These are phyloP conservation scores for Psilopogon haemacephalus DNA, from an alignment of 2,113 vertebrate species.

Conservation along the genomic window DNA sequence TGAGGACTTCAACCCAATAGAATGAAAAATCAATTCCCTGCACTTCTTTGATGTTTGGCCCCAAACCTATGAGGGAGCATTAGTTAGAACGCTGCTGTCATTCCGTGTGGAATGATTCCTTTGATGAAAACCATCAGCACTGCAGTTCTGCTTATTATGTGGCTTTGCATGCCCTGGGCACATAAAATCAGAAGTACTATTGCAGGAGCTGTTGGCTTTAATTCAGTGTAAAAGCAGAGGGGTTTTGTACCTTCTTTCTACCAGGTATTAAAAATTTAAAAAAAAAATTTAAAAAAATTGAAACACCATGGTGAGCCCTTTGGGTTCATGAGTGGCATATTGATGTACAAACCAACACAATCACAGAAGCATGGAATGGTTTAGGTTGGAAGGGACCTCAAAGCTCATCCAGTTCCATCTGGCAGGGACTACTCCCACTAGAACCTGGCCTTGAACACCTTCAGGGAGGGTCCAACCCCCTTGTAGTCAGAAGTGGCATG, in stretches of 20 bases:
- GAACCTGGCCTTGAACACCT: too few species aligned
- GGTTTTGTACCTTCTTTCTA: not conserved
- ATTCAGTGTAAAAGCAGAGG: not conserved
- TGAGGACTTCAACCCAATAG: not conserved
- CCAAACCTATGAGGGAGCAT: not conserved
- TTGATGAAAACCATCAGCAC: conserved; percentile 9
- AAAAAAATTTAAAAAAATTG: not conserved
- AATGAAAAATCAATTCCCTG: not conserved
- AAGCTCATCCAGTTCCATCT: too few species aligned
- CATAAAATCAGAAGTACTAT: not conserved
- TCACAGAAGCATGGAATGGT: not conserved
- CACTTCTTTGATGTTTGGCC: conserved; percentile 32
- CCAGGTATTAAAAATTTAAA: not conserved
- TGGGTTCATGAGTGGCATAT: not conserved
- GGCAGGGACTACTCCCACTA: too few species aligned
- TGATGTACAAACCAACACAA: not conserved
- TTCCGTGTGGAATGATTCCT: conserved; percentile 17
- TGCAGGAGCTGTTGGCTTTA: not conserved
- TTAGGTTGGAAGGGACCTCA: too few species aligned
- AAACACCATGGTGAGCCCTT: not conserved
- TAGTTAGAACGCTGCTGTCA: not conserved
- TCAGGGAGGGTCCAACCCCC: too few species aligned
- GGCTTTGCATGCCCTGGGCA: not conserved
- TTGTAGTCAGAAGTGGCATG: too few species aligned
- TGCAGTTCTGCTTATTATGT: not conserved